phyloP scores from a whole-genome alignment of 2,888 invertebrate species.

The Ptychoptera albimana region DNA sequence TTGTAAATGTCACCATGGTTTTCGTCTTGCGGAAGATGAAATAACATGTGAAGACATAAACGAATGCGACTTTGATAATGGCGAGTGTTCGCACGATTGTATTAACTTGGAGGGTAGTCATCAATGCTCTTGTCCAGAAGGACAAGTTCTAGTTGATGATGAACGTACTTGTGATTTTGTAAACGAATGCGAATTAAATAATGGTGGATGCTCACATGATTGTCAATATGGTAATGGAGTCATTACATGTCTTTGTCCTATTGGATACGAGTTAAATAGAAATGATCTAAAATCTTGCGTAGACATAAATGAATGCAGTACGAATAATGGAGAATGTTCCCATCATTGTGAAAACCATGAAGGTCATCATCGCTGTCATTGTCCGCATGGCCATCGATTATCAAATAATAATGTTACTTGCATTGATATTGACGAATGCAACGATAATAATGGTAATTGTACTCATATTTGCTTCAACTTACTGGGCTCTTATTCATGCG shows the following conservation, averaged over 20 bases:
- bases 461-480: constrained; percentile 40
- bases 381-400: constrained; percentile 29
- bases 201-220: constrained; percentile 30
- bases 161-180: constrained; percentile 27
- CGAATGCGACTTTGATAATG: constrained; percentile 28
- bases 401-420: constrained; percentile 21
- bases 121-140: constrained; percentile 22
- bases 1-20: constrained; percentile 31
- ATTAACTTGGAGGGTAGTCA: constrained; percentile 21
- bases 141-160: constrained; percentile 15
- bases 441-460: constrained; percentile 35
- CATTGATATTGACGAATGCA: constrained; percentile 41
- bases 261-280: constrained; percentile 34
- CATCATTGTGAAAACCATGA: constrained; percentile 35
- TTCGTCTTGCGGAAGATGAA: constrained; percentile 26
- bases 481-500: constrained; percentile 36
- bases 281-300: constrained; percentile 29
- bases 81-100: constrained; percentile 35
- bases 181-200: constrained; percentile 33
- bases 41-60: constrained; percentile 32
- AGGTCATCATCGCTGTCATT: constrained; percentile 35
- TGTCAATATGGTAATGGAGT: constrained; percentile 31
- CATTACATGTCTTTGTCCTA: constrained; percentile 39
- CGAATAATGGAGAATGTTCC: constrained; percentile 41
- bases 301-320: constrained; percentile 35